Evolutionary conservation across 2,797 vertebrate species (phyloP).

Genomic region (Thaleichthys pacificus): DNA sequence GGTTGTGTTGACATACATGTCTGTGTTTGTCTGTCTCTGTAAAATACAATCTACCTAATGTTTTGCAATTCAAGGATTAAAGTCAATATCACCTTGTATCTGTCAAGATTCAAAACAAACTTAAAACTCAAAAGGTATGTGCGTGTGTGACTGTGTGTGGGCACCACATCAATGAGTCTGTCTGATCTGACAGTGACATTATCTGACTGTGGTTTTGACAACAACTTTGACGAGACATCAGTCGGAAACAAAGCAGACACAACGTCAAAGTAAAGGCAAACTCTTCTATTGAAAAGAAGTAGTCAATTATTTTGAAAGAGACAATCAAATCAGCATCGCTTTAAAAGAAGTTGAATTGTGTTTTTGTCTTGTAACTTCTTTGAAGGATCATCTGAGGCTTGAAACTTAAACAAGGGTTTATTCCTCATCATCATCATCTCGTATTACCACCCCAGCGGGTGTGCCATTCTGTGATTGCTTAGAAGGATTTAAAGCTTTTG

Average conservation of each 20-base stretch:
- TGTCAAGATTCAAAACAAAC: background rate
- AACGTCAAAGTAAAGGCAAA: background rate
- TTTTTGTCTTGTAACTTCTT: background rate
- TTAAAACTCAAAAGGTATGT: background rate
- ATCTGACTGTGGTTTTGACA: background rate
- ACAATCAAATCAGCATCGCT: background rate
- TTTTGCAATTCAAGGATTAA: slow-evolving; percentile 4
- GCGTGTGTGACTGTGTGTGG: background rate
- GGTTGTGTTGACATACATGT: slow-evolving; percentile 4
- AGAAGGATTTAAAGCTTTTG: background rate
- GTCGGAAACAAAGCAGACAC: background rate
- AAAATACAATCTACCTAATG: slow-evolving; percentile 25
- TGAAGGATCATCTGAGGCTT: background rate
- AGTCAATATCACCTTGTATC: background rate
- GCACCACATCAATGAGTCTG: background rate
- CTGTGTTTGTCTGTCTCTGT: background rate
- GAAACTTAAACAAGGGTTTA: background rate
- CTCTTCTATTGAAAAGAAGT: background rate
- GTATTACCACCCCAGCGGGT: background rate
- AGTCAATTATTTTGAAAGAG: background rate
- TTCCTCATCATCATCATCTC: background rate
- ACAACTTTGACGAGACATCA: background rate
- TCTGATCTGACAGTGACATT: background rate
- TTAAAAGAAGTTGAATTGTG: background rate
- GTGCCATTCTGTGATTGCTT: background rate